Evolutionary conservation across 37 sponge, comb jelly and placozoan genomes (phyloP), one percentile per base, ranked within the genome.

Genomic region (Ephydatia muelleri): DNA sequence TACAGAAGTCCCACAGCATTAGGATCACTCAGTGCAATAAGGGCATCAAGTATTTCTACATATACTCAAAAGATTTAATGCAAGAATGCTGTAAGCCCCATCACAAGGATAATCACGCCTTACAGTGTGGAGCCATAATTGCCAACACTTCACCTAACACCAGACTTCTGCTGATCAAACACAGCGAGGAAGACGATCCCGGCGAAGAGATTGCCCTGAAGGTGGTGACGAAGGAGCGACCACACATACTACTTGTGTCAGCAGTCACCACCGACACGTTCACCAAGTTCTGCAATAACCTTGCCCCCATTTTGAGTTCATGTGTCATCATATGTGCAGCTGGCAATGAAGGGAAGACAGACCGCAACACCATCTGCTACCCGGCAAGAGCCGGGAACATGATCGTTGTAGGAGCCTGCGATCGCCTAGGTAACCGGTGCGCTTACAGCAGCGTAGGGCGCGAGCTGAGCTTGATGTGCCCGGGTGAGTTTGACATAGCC

Each of bases 331-430:
- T 76, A 38, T 76, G 35, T 38, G 34, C 77, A 5, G 77, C 77
- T 76, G 77, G 77, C 16, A 76, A 76, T 13, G 36, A 31, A 2
- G 77, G 77, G 35, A 32, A 76, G 77, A 76, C 28, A 13, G 34
- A 38, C 11, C 77, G 77, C 28, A 76, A 76, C 36, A 76, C 77
- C 28, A 35, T 76, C 32, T 31, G 27, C 35, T 76, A 76, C 25
- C 77, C 77, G 2, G 77, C 40, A 36, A 38, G 77, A 9, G 35
- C 25, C 1, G 77, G 77, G 11, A 76, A 76, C 38, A 0, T 76
- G 38, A 40, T 76, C n/a, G 77, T 76, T n/a, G 16, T 76, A 36
- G 77, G 77, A 2, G 77, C 40, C 27, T 47, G 77, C 16, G 77
- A 76, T 76, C 36, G 11, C 6, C 35, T 35, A n/a, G 27, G 38